Evolutionary conservation across 1,140 invertebrate genomes (phyloP).

Genomic region (Acromyrmex heyeri): DNA sequence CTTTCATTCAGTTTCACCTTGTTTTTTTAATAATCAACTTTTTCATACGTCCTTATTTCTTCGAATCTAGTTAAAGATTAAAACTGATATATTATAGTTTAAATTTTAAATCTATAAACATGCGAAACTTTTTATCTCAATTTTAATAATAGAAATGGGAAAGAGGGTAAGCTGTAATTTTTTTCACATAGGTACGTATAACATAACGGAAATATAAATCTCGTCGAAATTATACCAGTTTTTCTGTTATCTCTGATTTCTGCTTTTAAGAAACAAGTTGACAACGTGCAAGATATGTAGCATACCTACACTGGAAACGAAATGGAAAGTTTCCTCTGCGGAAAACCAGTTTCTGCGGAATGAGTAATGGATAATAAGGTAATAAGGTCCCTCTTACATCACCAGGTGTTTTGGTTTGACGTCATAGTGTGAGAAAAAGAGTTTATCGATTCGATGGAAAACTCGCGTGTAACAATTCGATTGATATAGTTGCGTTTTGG

Average conservation of each 20-base stretch:
- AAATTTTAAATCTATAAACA: conserved; percentile 6
- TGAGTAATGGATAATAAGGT: conserved; percentile 47
- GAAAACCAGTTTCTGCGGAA: conserved; percentile 53
- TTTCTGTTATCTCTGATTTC: neutral
- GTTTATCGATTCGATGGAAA: conserved; percentile 27
- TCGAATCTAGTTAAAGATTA: neutral
- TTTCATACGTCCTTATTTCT: neutral
- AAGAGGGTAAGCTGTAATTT: neutral
- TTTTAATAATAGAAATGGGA: neutral
- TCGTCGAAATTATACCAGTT: neutral
- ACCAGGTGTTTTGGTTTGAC: conserved; percentile 16
- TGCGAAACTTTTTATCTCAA: neutral
- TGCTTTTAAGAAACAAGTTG: neutral
- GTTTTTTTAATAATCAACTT: neutral
- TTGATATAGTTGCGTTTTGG: neutral
- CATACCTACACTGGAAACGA: conserved; percentile 24
- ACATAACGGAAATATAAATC: neutral
- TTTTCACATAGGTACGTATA: neutral
- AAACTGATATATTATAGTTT: neutral
- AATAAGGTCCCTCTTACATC: conserved; percentile 30
- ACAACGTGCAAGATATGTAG: neutral
- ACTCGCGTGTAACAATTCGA: neutral
- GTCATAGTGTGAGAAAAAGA: conserved; percentile 37
- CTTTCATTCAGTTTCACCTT: neutral
- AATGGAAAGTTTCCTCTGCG: conserved; percentile 35